phyloP scores from a whole-genome alignment of 2,888 invertebrate genomes.

The Physocephala rufipes region DNA sequence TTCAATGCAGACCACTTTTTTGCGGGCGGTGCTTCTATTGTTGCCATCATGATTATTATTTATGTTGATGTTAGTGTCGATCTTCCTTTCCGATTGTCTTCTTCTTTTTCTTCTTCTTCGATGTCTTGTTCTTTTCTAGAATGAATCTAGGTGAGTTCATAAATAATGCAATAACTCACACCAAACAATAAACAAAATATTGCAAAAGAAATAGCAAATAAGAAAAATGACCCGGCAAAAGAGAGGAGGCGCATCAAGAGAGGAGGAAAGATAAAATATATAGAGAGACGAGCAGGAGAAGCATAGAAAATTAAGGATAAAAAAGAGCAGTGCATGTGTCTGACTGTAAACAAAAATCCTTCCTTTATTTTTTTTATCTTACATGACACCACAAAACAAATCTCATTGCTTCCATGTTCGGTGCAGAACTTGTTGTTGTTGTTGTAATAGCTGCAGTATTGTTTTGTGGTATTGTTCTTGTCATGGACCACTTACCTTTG shows the following conservation, averaged over 20 bases:
- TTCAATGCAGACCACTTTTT: too few relatives aligned
- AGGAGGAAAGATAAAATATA: too few relatives aligned
- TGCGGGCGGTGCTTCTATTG: too few relatives aligned
- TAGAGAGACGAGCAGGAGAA: too few relatives aligned
- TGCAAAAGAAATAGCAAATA: not conserved
- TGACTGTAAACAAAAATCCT: too few relatives aligned
- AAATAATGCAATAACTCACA: slow-evolving; percentile 30
- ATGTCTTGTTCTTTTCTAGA: not conserved
- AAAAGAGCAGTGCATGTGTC: too few relatives aligned
- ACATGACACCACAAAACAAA: not conserved
- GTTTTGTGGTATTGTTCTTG: not conserved
- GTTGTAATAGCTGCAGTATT: not conserved
- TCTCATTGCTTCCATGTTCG: too few relatives aligned
- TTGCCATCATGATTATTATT: too few relatives aligned
- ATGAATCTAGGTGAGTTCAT: slow-evolving; percentile 28
- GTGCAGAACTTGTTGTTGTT: not conserved
- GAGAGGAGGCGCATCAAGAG: not conserved
- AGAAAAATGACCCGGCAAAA: not conserved
- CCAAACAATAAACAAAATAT: not conserved
- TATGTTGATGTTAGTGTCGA: too few relatives aligned
- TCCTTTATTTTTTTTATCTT: not conserved
- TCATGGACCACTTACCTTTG: not conserved
- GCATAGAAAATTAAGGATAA: too few relatives aligned
- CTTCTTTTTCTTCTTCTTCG: slow-evolving; percentile 2
- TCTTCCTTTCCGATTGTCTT: not conserved